Base-by-base conservation (phyloP, 2,797 vertebrate species). In the Rousettus madagascariensis region DNA sequence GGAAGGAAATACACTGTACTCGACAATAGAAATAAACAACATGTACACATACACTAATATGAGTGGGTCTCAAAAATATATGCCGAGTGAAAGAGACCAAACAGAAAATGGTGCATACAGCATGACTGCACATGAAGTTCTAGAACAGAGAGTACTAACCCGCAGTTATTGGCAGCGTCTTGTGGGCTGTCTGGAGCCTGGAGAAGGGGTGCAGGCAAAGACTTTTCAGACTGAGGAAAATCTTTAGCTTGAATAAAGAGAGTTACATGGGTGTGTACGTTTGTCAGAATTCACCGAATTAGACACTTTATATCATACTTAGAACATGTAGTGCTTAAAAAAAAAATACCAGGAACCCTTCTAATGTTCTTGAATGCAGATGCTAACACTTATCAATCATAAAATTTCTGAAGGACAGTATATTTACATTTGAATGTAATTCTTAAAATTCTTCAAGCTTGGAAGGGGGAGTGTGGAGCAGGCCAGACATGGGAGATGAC, bases 71-170 rank as follows among this genome's bases (percentile, higher is more conserved):
- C 68, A 63, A n/a, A 41, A 24, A 26, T 43, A 43, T 36, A 43
- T 12, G 77, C 46, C 1, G 30, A 38, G 30, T 2, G 2, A 38
- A 51, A 28, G 41, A 49, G 12, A 28, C 22, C 82, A 13, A 12
- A 19, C 22, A 33, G 55, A 69, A 28, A 68, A 36, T 2, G 6
- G 22, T 4, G 12, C 13, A 0, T 36, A 28, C 0, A 0, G 22
- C 20, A 2, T 8, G 46, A 33, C 43, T 79, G 30, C 3, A 26
- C 3, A 6, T 4, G 65, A 61, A 12, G 43, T 51, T 53, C 55
- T 17, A 17, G 15, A 28, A 53, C 19, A 24, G n/a, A 36, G 19
- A 82, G 33, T 8, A 1, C 7, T 8, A 0, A 49, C 10, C 41
- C 2, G 6, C 6, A 33, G 38, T 17, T 33, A 30, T 1, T 17